Evolutionary conservation across 2,888 invertebrate genomes (phyloP).

Genomic region (Napeogenes sylphis): DNA sequence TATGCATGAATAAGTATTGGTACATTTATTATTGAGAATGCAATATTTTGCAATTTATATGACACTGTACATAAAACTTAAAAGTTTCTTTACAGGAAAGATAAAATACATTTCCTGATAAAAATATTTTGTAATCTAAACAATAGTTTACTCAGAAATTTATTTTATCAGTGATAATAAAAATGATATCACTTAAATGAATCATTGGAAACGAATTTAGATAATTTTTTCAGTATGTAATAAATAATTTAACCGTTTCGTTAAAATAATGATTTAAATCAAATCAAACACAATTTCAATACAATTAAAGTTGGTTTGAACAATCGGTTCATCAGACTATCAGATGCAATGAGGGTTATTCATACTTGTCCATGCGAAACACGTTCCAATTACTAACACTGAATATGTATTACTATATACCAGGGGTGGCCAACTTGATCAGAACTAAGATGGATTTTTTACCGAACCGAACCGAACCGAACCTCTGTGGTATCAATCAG

Average conservation of each 20-base stretch:
- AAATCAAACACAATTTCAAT: constrained; percentile 2
- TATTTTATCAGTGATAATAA: background rate
- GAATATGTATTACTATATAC: no score
- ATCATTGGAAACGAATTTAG: background rate
- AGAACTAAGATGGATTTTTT: no score
- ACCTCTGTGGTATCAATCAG: no score
- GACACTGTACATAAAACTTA: no score
- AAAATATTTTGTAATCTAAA: no score
- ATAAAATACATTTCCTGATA: no score
- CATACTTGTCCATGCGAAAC: constrained; percentile 17
- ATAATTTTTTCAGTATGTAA: background rate
- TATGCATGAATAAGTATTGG: background rate
- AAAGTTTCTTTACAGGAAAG: no score
- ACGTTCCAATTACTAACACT: constrained; percentile 9
- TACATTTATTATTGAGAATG: background rate
- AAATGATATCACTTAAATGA: background rate
- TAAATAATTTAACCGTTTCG: no score
- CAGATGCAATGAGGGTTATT: constrained; percentile 4
- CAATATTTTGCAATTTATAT: no score
- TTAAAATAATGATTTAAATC: no score
- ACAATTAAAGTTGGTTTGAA: constrained; percentile 13
- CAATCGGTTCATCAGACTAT: constrained; percentile 16
- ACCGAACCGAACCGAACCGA: no score
- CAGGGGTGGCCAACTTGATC: no score
- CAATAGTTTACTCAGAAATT: background rate